A percentile compares a stretch with the other conserved stretches of the same genome.
These are phyloP conservation scores for Vulpes lagopus DNA, from an alignment of 2,113 vertebrate species.

Conservation along the genomic window DNA sequence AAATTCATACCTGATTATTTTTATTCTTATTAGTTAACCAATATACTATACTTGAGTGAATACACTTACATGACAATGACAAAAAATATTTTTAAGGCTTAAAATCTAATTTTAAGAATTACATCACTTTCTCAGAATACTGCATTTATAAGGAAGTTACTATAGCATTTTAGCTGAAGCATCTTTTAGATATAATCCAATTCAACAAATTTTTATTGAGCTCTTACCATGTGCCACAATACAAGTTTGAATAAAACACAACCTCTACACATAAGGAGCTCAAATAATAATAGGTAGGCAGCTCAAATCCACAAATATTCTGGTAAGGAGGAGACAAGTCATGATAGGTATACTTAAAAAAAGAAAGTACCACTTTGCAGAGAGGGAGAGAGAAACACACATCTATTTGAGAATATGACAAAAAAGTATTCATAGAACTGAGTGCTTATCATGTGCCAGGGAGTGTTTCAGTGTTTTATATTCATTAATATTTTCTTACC, in stretches of 20 bases:
- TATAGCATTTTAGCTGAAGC: not conserved
- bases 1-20: not conserved
- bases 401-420: not conserved
- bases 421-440: not conserved
- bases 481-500: not conserved
- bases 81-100: conserved; percentile 27
- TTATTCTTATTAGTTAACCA: not conserved
- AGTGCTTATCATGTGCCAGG: not conserved
- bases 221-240: not conserved
- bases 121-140: not conserved
- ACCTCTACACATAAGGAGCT: not conserved
- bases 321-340: not conserved
- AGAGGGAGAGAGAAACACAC: not conserved
- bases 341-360: not conserved
- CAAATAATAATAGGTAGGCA: not conserved
- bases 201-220: not conserved
- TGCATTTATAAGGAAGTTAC: not conserved
- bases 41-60: not conserved
- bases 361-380: not conserved
- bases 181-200: not conserved
- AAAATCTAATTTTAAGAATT: not conserved
- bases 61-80: not conserved
- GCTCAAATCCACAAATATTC: not conserved
- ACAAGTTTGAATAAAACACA: not conserved
- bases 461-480: not conserved